Percentiles rank a stretch among this genome's conserved stretches.
phyloP scores from a whole-genome alignment of 2,888 invertebrate species.

The Pollenia angustigena region DNA sequence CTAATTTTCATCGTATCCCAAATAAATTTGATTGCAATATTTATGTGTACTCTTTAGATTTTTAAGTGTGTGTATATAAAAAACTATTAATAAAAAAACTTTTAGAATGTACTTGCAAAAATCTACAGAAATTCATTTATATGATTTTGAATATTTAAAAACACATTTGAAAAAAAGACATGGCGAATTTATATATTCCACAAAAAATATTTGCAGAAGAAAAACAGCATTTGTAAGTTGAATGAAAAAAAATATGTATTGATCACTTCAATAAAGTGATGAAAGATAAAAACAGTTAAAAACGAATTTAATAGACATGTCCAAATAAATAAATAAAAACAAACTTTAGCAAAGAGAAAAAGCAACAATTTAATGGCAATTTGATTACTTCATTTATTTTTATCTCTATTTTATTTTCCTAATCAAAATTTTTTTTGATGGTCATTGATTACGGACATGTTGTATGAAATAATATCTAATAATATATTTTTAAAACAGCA shows the following conservation, averaged over 20 bases:
- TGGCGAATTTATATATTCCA: slow-evolving; percentile 24
- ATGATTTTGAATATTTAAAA: background rate
- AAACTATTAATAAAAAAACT: background rate
- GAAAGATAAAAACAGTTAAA: background rate
- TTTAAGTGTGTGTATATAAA: background rate
- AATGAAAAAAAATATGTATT: no score
- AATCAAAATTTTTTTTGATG: no score
- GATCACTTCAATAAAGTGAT: no score
- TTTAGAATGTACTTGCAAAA: background rate
- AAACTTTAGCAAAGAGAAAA: background rate
- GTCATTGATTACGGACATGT: background rate
- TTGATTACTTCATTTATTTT: slow-evolving; percentile 59
- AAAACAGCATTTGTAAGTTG: no score
- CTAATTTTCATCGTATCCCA: no score
- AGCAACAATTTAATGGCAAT: slow-evolving; percentile 66
- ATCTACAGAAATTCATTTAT: background rate
- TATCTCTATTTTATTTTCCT: no score
- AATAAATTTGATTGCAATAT: no score
- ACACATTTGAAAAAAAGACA: background rate
- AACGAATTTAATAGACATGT: slow-evolving; percentile 5
- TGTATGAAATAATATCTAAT: background rate
- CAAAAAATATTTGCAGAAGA: slow-evolving; percentile 15
- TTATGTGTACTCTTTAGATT: no score
- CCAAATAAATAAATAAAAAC: slow-evolving; percentile 2
- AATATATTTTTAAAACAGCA: background rate